Conservation (phyloP, 2,888 invertebrate species). For the Lasioglossum lativentre region DNA sequence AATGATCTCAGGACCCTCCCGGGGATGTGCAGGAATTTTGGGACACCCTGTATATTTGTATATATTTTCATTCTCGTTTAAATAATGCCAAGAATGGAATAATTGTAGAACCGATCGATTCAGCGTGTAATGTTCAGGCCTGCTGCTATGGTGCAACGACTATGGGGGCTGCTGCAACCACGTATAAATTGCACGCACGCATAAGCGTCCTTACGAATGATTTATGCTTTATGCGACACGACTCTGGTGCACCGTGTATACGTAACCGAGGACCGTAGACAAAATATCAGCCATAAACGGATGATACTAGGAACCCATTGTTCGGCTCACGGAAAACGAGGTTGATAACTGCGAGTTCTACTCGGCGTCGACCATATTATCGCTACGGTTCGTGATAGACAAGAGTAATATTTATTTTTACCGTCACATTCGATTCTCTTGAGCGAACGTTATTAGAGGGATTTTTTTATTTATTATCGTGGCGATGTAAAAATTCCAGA, state of each 20-base stretch:
- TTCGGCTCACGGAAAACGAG: slow-evolving; percentile 61
- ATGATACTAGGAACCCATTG: slow-evolving; percentile 76
- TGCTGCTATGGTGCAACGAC: slow-evolving; percentile 18
- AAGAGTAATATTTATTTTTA: slow-evolving; percentile 30
- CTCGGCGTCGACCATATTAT: background rate
- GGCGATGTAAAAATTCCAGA: background rate
- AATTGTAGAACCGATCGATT: background rate
- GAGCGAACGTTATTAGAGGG: background rate
- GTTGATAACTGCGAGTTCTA: slow-evolving; percentile 59
- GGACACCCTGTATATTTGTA: too few species aligned
- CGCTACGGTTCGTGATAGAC: slow-evolving; percentile 16
- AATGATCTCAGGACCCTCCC: too few species aligned
- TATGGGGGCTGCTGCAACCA: slow-evolving; percentile 16
- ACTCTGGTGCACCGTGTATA: slow-evolving; percentile 51
- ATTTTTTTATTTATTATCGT: background rate
- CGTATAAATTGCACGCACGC: slow-evolving; percentile 47
- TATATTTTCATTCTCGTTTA: background rate
- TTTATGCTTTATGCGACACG: slow-evolving; percentile 68
- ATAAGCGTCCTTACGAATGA: slow-evolving; percentile 52
- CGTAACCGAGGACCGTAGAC: slow-evolving; percentile 72
- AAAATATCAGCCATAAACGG: slow-evolving; percentile 77
- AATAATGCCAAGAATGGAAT: background rate
- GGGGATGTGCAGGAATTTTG: too few species aligned
- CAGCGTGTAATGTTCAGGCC: slow-evolving; percentile 7
- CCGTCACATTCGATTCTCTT: background rate